These are phyloP conservation scores for Myodes glareolus DNA, from an alignment of 2,113 vertebrate species.

Conservation along the genomic window DNA sequence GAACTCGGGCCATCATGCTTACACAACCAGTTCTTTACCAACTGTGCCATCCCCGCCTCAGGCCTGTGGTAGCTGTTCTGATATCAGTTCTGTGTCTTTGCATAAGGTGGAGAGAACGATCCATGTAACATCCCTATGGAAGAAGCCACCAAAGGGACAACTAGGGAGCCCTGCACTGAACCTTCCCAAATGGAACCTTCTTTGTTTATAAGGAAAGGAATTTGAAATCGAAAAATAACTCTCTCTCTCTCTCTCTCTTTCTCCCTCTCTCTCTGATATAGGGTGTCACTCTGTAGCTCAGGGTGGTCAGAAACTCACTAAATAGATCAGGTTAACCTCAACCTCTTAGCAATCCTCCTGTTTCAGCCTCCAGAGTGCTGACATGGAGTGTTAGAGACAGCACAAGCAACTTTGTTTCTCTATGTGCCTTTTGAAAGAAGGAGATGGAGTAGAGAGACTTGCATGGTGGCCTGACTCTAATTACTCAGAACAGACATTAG, in stretches of 20 bases:
- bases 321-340: background rate
- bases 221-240: background rate
- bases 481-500: background rate
- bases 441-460: background rate
- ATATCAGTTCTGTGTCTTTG: background rate
- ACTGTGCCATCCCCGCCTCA: background rate
- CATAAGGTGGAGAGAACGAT: background rate
- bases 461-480: no score
- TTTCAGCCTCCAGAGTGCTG: background rate
- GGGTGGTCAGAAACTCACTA: no score
- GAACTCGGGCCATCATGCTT: background rate
- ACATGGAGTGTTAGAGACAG: background rate
- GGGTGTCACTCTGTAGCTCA: background rate
- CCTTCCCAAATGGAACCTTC: background rate
- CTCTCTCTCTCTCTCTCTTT: background rate
- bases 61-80: background rate
- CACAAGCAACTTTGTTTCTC: background rate
- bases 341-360: background rate
- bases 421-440: background rate
- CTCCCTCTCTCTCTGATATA: background rate
- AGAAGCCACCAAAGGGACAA: background rate
- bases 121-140: rapidly evolving
- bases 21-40: background rate
- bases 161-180: background rate
- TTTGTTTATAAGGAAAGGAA: background rate